Base-by-base conservation (phyloP, 1,140 invertebrate species). In the Leucophenga varia region DNA sequence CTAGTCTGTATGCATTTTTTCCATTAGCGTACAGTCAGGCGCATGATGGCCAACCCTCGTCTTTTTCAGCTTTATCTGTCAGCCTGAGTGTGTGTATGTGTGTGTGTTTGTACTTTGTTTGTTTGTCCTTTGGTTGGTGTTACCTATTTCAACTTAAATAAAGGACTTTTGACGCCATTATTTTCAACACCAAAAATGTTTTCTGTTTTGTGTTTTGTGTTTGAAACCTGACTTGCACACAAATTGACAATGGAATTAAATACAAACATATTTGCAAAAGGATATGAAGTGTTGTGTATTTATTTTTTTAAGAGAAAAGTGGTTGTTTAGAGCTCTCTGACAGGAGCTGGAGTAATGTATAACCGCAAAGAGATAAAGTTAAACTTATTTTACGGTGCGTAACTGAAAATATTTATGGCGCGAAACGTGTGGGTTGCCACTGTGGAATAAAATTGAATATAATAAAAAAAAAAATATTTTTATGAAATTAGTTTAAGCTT, bases 351-450 rank as follows among this genome's bases (percentile, higher is more conserved):
- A 5, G 22, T 25, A 10, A 6, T 25, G 22, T 25, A 69, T 67
- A 69, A 69, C 64, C 64, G 57, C 64, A 69, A 57, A 54, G 50
- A 64, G 60, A 68, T 69, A 68, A 67, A 67, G 54, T 69, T 64
- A 58, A 69, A 68, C 64, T 67, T 52, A 67, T 67, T 68, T 68
- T 58, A 67, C 54, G 60, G 51, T 55, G 64, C 60, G 47, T 64
- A 68, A 67, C 63, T 69, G 64, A 64, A 60, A 67, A 67, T 67
- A 67, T 67, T 67, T 67, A 67, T 58, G 59, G 56, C 41, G 30
- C n/a, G n/a, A n/a, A n/a, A n/a, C 39, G 34, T 35, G 17, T 14
- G 36, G 13, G 38, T 36, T 43, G 46, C 30, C 42, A 49, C 55
- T 43, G 52, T 61, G 58, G 56, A n/a, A n/a, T n/a, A n/a, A n/a